These are phyloP conservation scores for Araneus ventricosus DNA, from an alignment of 1,140 invertebrate genomes.

Conservation along the genomic window DNA sequence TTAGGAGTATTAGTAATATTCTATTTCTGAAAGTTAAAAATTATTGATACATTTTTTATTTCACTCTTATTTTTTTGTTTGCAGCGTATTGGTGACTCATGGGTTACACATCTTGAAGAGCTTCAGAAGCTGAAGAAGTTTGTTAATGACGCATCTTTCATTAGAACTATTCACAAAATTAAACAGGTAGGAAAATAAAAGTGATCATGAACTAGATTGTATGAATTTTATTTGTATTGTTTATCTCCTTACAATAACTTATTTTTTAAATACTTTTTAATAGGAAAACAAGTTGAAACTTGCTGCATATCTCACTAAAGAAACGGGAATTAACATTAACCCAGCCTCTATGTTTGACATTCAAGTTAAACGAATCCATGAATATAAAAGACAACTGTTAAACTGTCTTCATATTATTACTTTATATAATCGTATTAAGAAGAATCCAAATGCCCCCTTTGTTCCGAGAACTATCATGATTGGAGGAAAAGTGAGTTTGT, in stretches of 20 bases:
- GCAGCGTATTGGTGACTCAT: constrained; percentile 96
- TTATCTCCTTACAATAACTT: neutral
- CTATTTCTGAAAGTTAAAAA: neutral
- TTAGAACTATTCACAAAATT: constrained; percentile 93
- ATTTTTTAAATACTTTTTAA: neutral
- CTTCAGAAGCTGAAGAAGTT: constrained; percentile 91
- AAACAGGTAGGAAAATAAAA: constrained; percentile 85
- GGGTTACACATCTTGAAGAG: constrained; percentile 96
- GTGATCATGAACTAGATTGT: too few species aligned
- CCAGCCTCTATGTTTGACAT: constrained; percentile 97
- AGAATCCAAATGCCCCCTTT: constrained; percentile 89
- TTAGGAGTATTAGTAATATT: too few species aligned
- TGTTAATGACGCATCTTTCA: constrained; percentile 92
- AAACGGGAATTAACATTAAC: constrained; percentile 96
- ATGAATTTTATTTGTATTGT: too few species aligned
- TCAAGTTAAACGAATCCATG: constrained; percentile 99
- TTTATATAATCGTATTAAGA: constrained; percentile 98
- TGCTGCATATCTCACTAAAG: constrained; percentile 91
- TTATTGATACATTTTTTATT: neutral
- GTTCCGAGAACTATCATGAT: constrained; percentile 98
- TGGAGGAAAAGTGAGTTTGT: constrained; percentile 81
- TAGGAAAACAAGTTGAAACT: constrained; percentile 92
- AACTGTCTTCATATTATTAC: constrained; percentile 98
- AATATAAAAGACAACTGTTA: constrained; percentile 98
- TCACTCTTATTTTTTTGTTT: constrained; percentile 5